Base-by-base conservation (phyloP, 2,888 invertebrate genomes). In the Cephus rjabovi region DNA sequence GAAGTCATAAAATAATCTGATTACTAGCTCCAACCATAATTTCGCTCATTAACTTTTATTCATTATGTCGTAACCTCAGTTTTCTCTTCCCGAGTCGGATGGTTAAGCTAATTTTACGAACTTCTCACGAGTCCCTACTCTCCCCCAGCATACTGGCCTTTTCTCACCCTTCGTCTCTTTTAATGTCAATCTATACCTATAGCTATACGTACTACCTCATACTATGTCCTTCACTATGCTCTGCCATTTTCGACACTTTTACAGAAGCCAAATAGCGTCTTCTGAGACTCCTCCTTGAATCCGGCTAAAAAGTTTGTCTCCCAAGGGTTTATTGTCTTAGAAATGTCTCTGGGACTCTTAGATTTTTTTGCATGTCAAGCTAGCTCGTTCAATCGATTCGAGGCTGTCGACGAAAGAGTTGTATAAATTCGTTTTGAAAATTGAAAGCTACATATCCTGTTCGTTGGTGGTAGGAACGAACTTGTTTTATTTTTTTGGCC, bases 1-100 rank as follows among this genome's bases (percentile, higher is more conserved):
- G 76, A 34, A 69, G 73, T 68, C 56, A 30, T n/a, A 76, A 69
- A 23, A 74, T 70, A 40, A 73, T 74, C 23, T 69, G 76, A n/a
- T 74, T 74, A 76, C 76, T 70, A 68, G 69, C 69, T 73, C 68
- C 73, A 77, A 69, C 74, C 69, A 76, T 76, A 76, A 79, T 77
- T 70, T 56, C 74, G 73, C 79, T 79, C 79, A 74, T 79, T 79
- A 79, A 77, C 70, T 74, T 76, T 74, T 74, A 74, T 79, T 79
- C 79, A 56, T 74, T 69, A 56, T 74, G 34, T 34, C 35, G 37
- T 78, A 73, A 78, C 75, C 73, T 78, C n/a, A 73, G 76, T 78
- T 75, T 73, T 75, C 71, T 73, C 69, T 33, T 73, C n/a, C 40
- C 76, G 76, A 11, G 35, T 77, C 68, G 37, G 74, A 69, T 69